These are phyloP conservation scores for Epinephelus coioides DNA, from an alignment of 2,797 vertebrate species.

Conservation along the genomic window DNA sequence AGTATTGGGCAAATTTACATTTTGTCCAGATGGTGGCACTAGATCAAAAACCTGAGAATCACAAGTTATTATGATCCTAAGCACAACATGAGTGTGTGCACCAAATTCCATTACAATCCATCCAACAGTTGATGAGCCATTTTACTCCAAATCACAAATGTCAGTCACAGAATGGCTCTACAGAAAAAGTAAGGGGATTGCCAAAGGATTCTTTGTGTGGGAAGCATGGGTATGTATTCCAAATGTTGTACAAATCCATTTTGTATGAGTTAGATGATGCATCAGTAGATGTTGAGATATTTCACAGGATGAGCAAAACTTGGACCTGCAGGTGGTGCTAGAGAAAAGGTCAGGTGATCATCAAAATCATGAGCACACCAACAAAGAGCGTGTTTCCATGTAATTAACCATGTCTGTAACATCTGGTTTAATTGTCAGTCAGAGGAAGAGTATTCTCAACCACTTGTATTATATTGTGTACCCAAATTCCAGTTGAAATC, in stretches of 20 bases:
- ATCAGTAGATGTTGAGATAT: neutral
- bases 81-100: neutral
- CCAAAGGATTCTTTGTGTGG: neutral
- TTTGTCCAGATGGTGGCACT: neutral
- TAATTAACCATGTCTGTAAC: neutral
- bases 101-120: neutral
- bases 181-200: neutral
- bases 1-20: neutral
- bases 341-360: neutral
- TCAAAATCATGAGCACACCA: neutral
- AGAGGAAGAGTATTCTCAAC: neutral
- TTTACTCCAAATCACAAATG: neutral
- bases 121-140: neutral
- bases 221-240: no score
- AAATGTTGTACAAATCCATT: neutral
- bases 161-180: neutral
- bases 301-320: neutral
- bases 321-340: neutral
- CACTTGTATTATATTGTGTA: neutral
- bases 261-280: neutral
- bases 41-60: neutral
- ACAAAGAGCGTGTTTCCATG: neutral
- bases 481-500: conserved; percentile 7
- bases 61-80: neutral
- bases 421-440: neutral